These are phyloP conservation scores for Pomatostomus ruficeps DNA, from an alignment of 2,113 vertebrate genomes.

Conservation along the genomic window DNA sequence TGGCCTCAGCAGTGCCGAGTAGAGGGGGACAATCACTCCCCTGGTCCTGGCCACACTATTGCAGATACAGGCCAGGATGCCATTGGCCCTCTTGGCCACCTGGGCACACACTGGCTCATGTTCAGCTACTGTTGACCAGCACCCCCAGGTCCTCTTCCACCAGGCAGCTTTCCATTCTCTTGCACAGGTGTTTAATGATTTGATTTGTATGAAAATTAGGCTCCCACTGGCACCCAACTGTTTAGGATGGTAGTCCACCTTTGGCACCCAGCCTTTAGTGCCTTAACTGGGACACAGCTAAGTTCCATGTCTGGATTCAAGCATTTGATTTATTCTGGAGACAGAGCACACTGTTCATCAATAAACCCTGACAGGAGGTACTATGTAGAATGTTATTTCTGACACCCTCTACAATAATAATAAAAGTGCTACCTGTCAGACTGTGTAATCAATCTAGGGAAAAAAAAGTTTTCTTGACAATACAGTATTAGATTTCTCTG, in stretches of 20 bases:
- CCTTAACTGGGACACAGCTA: not conserved
- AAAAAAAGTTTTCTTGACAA: conserved; percentile 22
- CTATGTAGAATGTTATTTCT: not conserved
- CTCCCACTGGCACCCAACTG: not conserved
- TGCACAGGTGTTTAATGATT: not conserved
- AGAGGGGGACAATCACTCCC: not conserved
- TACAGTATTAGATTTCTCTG: not conserved
- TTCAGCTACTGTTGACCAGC: not conserved
- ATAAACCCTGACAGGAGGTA: not conserved
- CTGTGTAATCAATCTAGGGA: not conserved
- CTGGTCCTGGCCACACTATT: not conserved
- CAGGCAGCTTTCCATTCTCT: not conserved
- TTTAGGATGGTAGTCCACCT: not conserved
- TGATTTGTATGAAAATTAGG: not conserved
- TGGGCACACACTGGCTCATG: not conserved
- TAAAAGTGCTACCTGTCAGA: not conserved
- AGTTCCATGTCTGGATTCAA: not conserved
- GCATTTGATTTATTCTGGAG: not conserved
- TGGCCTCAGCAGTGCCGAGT: rapidly evolving
- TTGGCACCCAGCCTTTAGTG: not conserved
- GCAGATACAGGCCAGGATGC: not conserved
- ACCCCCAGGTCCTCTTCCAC: not conserved
- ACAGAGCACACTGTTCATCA: not conserved
- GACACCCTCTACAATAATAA: conserved; percentile 9
- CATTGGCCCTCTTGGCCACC: not conserved